Evolutionary conservation across 1,140 invertebrate species (phyloP).

Genomic region (Drosophila obscura): DNA sequence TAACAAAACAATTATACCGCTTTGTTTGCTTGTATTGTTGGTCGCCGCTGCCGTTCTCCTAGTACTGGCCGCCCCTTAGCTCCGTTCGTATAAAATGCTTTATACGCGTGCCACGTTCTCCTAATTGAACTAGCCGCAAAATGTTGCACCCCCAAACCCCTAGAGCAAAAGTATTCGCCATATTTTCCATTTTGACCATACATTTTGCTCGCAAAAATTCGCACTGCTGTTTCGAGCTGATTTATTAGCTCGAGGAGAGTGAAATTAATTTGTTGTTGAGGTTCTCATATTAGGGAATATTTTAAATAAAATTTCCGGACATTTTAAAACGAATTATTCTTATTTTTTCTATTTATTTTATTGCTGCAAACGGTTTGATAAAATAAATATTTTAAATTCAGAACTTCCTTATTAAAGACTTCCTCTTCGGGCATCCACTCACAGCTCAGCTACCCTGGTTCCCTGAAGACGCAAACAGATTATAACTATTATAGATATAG

Average conservation of each 20-base stretch:
- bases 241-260: too few relatives aligned
- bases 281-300: too few relatives aligned
- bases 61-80: constrained; percentile 38
- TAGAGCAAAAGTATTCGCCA: constrained; percentile 20
- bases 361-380: too few relatives aligned
- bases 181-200: constrained; percentile 29
- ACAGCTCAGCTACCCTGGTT: too few relatives aligned
- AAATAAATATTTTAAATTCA: too few relatives aligned
- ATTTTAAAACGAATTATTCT: neutral
- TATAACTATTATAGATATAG: constrained; percentile 41
- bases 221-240: too few relatives aligned
- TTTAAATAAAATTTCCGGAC: too few relatives aligned
- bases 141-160: constrained; percentile 24
- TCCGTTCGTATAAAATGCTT: constrained; percentile 60
- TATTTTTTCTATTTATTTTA: too few relatives aligned
- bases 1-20: constrained; percentile 78
- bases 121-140: constrained; percentile 71
- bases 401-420: too few relatives aligned
- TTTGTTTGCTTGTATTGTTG: constrained; percentile 61
- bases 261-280: too few relatives aligned
- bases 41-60: constrained; percentile 2
- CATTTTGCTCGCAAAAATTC: neutral
- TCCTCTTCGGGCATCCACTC: too few relatives aligned
- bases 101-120: constrained; percentile 37
- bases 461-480: constrained; percentile 11